A percentile compares a stretch with the other conserved stretches of the same genome.
phyloP scores from a whole-genome alignment of 2,797 vertebrate species.

The Phoeniculus purpureus region DNA sequence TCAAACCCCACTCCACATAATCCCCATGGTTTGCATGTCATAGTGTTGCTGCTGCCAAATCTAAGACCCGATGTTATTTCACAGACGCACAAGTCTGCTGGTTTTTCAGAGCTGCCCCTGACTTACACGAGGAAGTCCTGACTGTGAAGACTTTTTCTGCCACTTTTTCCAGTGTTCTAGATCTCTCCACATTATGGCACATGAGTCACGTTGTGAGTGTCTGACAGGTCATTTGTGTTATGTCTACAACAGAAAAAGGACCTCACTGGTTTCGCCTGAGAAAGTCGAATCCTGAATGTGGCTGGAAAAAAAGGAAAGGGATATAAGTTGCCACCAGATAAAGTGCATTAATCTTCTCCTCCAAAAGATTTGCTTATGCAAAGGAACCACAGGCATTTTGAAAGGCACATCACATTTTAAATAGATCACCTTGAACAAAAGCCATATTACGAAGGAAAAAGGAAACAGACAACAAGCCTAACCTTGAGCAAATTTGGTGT shows the following conservation, averaged over 20 bases:
- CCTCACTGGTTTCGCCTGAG: conserved; percentile 36
- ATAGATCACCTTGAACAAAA: conserved; percentile 20
- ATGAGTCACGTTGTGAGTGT: conserved; percentile 4
- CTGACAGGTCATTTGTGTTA: conserved; percentile 53
- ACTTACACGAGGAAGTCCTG: not conserved
- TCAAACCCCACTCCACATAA: not conserved
- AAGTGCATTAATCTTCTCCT: not conserved
- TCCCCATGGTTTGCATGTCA: not conserved
- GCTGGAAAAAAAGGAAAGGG: conserved; percentile 22
- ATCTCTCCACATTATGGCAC: conserved; percentile 8
- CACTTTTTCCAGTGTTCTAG: conserved; percentile 36
- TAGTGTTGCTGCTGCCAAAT: not conserved
- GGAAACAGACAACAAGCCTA: conserved; percentile 44
- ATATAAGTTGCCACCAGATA: conserved; percentile 28
- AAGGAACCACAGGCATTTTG: conserved; percentile 21
- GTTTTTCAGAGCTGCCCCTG: conserved; percentile 15
- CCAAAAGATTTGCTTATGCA: conserved; percentile 17
- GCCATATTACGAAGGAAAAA: conserved; percentile 19
- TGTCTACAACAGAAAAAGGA: conserved; percentile 43
- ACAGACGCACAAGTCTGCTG: not conserved
- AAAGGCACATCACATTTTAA: not conserved
- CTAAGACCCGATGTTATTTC: not conserved
- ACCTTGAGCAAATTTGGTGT: conserved; percentile 48
- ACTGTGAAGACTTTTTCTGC: not conserved
- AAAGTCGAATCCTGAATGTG: conserved; percentile 35